Percentiles rank a stretch among this genome's conserved stretches.
Evolutionary conservation across 2,797 vertebrate genomes (phyloP).

Genomic region (Cichlasoma orientale): DNA sequence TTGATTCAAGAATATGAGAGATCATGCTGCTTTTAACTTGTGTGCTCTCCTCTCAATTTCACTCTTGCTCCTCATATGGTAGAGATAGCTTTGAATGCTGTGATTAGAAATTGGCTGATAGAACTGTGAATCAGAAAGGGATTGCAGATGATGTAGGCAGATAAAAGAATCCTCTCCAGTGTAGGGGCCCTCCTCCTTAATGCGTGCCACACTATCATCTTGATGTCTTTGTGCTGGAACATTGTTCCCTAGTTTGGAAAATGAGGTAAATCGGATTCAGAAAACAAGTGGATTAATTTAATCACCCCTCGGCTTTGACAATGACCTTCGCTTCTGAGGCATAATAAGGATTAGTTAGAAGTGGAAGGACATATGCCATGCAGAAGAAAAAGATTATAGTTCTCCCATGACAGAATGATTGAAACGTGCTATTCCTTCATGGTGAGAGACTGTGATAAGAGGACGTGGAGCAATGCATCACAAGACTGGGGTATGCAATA

Average conservation of each 20-base stretch:
- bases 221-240: slow-evolving; percentile 78
- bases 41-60: slow-evolving; percentile 50
- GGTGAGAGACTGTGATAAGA: slow-evolving; percentile 67
- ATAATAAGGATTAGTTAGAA: slow-evolving; percentile 80
- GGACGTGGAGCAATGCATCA: slow-evolving; percentile 43
- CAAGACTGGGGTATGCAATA: slow-evolving; percentile 35
- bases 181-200: slow-evolving; percentile 64
- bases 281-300: slow-evolving; percentile 85
- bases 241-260: slow-evolving; percentile 78
- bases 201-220: slow-evolving; percentile 68
- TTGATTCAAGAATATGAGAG: slow-evolving; percentile 55
- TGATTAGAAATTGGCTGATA: slow-evolving; percentile 68
- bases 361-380: slow-evolving; percentile 81
- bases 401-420: slow-evolving; percentile 76
- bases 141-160: slow-evolving; percentile 69
- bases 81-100: slow-evolving; percentile 60
- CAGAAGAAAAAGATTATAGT: slow-evolving; percentile 77
- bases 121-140: slow-evolving; percentile 47
- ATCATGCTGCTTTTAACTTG: slow-evolving; percentile 53
- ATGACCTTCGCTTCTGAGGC: slow-evolving; percentile 81
- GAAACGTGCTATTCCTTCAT: slow-evolving; percentile 72
- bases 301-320: slow-evolving; percentile 81
- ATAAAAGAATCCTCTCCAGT: slow-evolving; percentile 64
- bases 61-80: slow-evolving; percentile 30
- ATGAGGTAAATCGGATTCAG: slow-evolving; percentile 81